Percentiles rank a stretch among this genome's conserved stretches.
phyloP scores from a whole-genome alignment of 2,113 vertebrate species.

The Trogon surrucura region DNA sequence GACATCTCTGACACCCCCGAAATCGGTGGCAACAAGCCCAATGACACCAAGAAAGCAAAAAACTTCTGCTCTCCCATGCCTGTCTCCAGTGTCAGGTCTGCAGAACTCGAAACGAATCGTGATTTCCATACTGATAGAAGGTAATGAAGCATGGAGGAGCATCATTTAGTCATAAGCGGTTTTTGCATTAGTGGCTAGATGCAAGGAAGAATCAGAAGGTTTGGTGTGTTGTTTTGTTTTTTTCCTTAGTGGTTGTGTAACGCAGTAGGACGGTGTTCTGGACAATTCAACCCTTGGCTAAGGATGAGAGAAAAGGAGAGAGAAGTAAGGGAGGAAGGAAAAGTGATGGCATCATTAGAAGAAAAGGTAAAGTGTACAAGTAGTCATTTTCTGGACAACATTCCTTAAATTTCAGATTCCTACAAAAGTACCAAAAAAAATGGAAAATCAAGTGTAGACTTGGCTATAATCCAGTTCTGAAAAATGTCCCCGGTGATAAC shows the following conservation, averaged over 20 bases:
- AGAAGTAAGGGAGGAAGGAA: background rate
- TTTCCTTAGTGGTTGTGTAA: background rate
- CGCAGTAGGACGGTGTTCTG: background rate
- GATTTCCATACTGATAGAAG: constrained; percentile 33
- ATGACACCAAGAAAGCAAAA: background rate
- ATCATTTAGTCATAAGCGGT: background rate
- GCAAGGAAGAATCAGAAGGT: background rate
- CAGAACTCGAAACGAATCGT: background rate
- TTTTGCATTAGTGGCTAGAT: background rate
- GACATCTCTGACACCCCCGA: constrained; percentile 30
- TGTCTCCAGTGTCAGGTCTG: background rate
- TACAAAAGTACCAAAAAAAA: background rate
- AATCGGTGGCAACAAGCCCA: background rate
- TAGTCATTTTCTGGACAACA: background rate
- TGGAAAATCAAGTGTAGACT: background rate
- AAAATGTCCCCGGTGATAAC: background rate
- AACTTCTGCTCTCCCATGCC: background rate
- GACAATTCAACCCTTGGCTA: background rate
- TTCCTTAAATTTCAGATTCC: background rate
- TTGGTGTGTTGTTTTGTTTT: background rate
- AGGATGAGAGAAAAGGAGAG: background rate
- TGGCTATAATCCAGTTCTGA: background rate
- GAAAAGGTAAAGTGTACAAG: background rate
- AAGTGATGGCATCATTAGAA: background rate
- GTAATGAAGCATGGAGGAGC: background rate